A percentile compares a stretch with the other conserved stretches of the same genome.
Evolutionary conservation across 2,797 vertebrate species (phyloP).

Genomic region (Alosa sapidissima): DNA sequence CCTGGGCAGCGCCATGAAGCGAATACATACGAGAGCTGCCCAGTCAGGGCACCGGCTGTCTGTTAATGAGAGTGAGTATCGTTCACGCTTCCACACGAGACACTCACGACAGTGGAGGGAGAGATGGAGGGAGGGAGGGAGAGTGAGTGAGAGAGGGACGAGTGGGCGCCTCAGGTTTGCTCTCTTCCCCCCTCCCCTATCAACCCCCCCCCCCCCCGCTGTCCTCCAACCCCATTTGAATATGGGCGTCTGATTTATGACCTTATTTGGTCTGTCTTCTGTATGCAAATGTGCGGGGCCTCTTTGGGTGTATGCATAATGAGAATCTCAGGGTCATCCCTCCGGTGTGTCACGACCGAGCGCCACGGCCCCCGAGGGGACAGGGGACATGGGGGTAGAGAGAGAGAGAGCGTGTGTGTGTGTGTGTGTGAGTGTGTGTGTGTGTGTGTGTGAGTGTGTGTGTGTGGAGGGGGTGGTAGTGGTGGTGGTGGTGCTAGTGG

Average conservation of each 20-base stretch:
- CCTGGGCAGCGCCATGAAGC: constrained; percentile 68
- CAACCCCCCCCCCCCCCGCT: constrained; percentile 45
- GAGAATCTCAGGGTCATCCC: constrained; percentile 82
- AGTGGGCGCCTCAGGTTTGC: constrained; percentile 64
- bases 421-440: constrained; percentile 9
- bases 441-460: neutral
- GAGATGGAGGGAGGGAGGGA: neutral
- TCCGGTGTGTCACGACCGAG: constrained; percentile 71
- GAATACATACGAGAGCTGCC: constrained; percentile 61
- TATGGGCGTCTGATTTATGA: constrained; percentile 82
- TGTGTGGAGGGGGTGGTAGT: neutral
- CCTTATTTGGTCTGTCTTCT: constrained; percentile 84
- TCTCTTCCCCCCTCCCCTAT: constrained; percentile 65
- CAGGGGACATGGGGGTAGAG: constrained; percentile 5
- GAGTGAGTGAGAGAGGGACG: constrained; percentile 34
- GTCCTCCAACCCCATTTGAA: constrained; percentile 78
- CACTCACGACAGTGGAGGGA: neutral
- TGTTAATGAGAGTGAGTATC: constrained; percentile 74
- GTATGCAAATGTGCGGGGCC: constrained; percentile 78
- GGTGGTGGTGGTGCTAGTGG: neutral
- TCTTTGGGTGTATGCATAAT: constrained; percentile 81
- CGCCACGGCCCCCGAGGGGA: constrained; percentile 46
- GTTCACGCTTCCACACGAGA: constrained; percentile 56
- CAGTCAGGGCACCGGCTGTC: constrained; percentile 66
- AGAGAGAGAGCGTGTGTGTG: constrained; percentile 1